phyloP scores from a whole-genome alignment of 2,888 invertebrate species.

The Apamea epomidion region DNA sequence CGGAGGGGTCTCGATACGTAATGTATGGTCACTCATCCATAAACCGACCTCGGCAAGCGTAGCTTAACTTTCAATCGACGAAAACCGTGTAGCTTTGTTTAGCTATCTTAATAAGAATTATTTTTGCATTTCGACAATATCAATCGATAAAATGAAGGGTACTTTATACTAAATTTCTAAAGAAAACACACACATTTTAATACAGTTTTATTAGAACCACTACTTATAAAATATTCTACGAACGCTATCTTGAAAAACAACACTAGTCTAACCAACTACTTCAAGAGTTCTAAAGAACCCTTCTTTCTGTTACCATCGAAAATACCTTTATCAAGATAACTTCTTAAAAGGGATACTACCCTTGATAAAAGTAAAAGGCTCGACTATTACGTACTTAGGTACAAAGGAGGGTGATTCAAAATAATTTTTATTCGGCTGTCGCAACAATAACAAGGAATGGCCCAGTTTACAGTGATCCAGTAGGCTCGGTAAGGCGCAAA shows the following conservation, averaged over 20 bases:
- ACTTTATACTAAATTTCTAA: no score
- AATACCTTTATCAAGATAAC: conserved; percentile 22
- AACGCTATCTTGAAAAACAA: conserved; percentile 1
- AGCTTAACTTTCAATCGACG: no score
- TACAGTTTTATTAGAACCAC: neutral
- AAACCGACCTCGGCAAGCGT: no score
- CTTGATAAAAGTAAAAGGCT: conserved; percentile 47
- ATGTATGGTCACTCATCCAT: no score
- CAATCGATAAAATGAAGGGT: neutral
- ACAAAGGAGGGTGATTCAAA: conserved; percentile 54
- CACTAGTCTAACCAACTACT: neutral
- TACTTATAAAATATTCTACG: neutral
- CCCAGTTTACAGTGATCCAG: conserved; percentile 56
- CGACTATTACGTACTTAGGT: conserved; percentile 46
- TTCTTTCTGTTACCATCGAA: neutral
- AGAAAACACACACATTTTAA: neutral
- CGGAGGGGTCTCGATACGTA: no score
- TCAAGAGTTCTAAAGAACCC: neutral
- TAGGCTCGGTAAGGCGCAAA: conserved; percentile 33
- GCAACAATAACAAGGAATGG: conserved; percentile 55
- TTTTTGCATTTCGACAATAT: neutral
- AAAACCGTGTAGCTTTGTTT: no score
- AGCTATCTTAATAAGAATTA: neutral
- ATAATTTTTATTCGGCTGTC: conserved; percentile 61
- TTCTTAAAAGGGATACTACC: conserved; percentile 9